phyloP scores from a whole-genome alignment of 2,113 vertebrate species.

The Ochotona curzoniae region DNA sequence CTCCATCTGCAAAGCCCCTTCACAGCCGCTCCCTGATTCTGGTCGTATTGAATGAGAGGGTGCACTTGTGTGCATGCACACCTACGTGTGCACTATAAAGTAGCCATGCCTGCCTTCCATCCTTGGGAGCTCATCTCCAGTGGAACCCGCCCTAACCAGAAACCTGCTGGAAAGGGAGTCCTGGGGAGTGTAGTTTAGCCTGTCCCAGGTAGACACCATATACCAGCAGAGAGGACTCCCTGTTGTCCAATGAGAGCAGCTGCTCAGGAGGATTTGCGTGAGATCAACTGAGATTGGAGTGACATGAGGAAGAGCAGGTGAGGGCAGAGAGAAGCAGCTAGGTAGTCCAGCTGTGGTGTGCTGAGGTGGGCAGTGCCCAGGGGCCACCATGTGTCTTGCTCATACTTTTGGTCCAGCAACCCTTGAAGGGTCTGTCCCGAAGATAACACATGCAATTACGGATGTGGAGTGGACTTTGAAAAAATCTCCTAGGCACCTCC shows the following conservation, averaged over 20 bases:
- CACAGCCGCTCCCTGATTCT: neutral
- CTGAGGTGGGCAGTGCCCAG: neutral
- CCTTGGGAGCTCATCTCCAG: neutral
- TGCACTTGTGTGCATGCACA: neutral
- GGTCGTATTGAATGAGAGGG: neutral
- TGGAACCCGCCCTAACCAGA: neutral
- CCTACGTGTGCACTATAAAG: rapidly evolving
- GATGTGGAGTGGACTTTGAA: neutral
- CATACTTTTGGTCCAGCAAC: neutral
- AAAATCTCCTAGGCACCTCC: neutral
- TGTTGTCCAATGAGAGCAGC: neutral
- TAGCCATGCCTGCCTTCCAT: neutral
- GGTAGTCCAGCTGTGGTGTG: neutral
- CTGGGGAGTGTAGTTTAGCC: neutral
- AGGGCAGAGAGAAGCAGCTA: too few relatives aligned
- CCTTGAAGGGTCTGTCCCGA: neutral
- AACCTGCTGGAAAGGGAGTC: neutral
- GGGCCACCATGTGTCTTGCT: neutral
- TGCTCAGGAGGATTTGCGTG: neutral
- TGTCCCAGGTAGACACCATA: neutral
- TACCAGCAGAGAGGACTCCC: neutral
- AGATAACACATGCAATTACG: neutral
- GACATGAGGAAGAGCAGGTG: neutral
- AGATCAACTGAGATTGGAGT: neutral
- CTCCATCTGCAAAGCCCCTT: neutral